Base-by-base conservation (phyloP, 2,113 vertebrate genomes). In the Pseudopipra pipra region DNA sequence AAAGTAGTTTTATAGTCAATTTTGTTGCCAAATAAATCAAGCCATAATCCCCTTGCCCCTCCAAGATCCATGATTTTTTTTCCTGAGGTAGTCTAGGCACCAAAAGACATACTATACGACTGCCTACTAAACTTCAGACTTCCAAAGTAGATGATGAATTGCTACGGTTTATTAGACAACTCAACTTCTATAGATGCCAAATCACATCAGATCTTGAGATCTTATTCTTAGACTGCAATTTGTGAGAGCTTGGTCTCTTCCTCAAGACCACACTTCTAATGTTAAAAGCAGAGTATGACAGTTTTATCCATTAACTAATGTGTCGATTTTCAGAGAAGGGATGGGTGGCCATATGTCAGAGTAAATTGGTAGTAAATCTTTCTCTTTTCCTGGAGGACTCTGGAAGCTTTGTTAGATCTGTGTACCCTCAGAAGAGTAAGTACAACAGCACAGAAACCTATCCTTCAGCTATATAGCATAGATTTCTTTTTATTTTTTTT, bases 21-120 rank as follows among this genome's bases (percentile, higher is more conserved):
- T 96, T 97, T 96, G 89, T 88, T 97, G 88, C 78, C 58, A 82
- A 92, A 95, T 96, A 96, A 97, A 97, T 97, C 95, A 97, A 93
- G 87, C 59, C 47, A 76, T 75, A 96, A 95, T 91, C 81, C 83
- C 62, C 35, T 78, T 66, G 56, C 68, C 75, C 74, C 85, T 93
- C 73, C 71, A 96, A 95, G 96, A 90, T 33, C 65, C 85, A 44
- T 51, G 74, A 43, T 85, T 93, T 87, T 91, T 91, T 80, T 55
- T 66, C 55, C 61, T 47, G 35, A 72, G 70, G 43, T 68, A 93
- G 68, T 72, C 59, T 82, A 59, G 39, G 49, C 83, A 91, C 81
- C 89, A 76, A 71, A 85, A 91, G 79, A 65, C 87, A 66, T 74
- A 54, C 49, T 95, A 54, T 87, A 92, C 28, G 65, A 71, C 85